phyloP scores from a whole-genome alignment of 2,888 invertebrate species.

The Iphiclides podalirius region DNA sequence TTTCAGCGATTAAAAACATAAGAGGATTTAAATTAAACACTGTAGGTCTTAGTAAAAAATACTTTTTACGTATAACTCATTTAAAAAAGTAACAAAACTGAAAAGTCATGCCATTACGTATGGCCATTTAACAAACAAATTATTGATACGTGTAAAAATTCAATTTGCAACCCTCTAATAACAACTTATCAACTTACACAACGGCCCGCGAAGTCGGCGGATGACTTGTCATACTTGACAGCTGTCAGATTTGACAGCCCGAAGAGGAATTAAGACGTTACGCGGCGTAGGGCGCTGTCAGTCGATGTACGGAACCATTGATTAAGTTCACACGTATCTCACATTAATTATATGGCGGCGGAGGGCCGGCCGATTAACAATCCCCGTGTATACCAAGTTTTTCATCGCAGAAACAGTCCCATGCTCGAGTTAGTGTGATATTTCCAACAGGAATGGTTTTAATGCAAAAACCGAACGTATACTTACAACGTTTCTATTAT shows the following conservation, averaged over 20 bases:
- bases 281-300: slow-evolving; percentile 50
- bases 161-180: slow-evolving; percentile 61
- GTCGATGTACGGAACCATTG: slow-evolving; percentile 54
- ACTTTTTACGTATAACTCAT: slow-evolving; percentile 25
- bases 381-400: slow-evolving; percentile 14
- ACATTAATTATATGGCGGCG: slow-evolving; percentile 65
- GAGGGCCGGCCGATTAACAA: slow-evolving; percentile 16
- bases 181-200: slow-evolving; percentile 54
- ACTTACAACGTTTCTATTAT: background rate
- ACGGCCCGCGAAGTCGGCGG: slow-evolving; percentile 54
- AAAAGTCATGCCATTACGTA: slow-evolving; percentile 13
- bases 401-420: background rate
- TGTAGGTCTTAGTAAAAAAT: slow-evolving; percentile 29
- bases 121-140: slow-evolving; percentile 5
- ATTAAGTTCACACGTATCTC: slow-evolving; percentile 66
- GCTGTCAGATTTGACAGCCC: slow-evolving; percentile 58
- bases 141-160: slow-evolving; percentile 44
- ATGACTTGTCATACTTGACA: slow-evolving; percentile 42
- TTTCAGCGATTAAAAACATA: no score
- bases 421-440: slow-evolving; percentile 2
- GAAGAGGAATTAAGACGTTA: slow-evolving; percentile 56
- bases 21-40: no score
- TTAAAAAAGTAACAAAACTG: background rate
- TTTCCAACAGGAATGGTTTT: background rate
- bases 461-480: background rate